A percentile compares a stretch with the other conserved stretches of the same genome.
phyloP scores from a whole-genome alignment of 2,888 invertebrate species.

The Volucella inanis region DNA sequence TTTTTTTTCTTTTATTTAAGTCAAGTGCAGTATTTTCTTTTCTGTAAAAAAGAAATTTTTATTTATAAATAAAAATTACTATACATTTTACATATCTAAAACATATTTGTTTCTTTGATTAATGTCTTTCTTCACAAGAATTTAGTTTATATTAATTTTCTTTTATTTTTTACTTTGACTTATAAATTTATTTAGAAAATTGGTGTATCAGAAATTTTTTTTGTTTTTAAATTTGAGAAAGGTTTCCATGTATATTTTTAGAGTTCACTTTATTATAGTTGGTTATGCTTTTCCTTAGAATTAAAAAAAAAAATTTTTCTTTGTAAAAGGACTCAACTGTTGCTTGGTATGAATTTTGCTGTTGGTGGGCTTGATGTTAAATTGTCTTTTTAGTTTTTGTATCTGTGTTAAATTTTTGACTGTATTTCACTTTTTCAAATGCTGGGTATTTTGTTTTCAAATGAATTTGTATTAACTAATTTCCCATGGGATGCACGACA shows the following conservation, averaged over 20 bases:
- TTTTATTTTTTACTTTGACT: constrained; percentile 3
- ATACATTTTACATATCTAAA: constrained; percentile 32
- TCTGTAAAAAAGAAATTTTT: constrained; percentile 23
- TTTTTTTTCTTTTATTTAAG: neutral
- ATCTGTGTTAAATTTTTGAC: too few species aligned
- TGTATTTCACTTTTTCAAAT: constrained; percentile 13
- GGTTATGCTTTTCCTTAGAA: too few species aligned
- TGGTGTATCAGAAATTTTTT: constrained; percentile 36
- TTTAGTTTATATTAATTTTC: constrained; percentile 32
- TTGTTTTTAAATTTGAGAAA: neutral
- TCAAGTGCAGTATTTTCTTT: constrained; percentile 3
- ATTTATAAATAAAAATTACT: constrained; percentile 29
- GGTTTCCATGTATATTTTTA: too few species aligned
- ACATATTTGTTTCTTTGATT: constrained; percentile 40
- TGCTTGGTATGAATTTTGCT: neutral
- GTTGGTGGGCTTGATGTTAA: constrained; percentile 19
- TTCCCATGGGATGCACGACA: too few species aligned
- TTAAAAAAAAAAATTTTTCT: too few species aligned
- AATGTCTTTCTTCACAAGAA: constrained; percentile 52
- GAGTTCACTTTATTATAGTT: too few species aligned
- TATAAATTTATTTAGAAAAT: constrained; percentile 31
- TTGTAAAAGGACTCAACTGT: constrained; percentile 15
- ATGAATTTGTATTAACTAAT: too few species aligned
- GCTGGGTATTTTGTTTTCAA: neutral
- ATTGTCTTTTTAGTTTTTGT: neutral